Percentiles rank a stretch among this genome's conserved stretches.
These are phyloP conservation scores for Pampusana beccarii DNA, from an alignment of 2,113 vertebrate species.

Conservation along the genomic window DNA sequence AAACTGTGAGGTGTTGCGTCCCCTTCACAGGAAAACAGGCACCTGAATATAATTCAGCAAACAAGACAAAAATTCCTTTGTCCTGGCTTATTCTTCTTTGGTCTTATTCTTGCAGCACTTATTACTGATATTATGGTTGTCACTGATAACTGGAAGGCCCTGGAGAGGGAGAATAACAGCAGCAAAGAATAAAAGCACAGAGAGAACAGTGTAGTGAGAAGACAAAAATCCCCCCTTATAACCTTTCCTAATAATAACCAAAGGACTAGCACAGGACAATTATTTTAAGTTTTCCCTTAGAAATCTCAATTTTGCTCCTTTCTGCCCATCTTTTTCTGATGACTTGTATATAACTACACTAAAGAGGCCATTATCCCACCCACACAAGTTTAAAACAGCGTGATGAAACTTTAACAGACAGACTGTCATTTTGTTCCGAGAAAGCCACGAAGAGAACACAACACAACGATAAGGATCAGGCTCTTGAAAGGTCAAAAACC, in stretches of 20 bases:
- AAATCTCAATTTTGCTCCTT: neutral
- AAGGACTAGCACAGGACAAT: neutral
- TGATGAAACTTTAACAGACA: neutral
- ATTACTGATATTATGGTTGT: neutral
- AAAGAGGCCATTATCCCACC: neutral
- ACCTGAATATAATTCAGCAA: neutral
- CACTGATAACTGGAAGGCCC: neutral
- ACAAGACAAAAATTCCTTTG: neutral
- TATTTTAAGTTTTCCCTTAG: neutral
- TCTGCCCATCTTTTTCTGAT: neutral
- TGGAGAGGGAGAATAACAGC: neutral
- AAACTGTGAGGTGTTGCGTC: neutral
- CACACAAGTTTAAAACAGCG: neutral
- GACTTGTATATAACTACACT: neutral
- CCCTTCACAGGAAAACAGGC: neutral
- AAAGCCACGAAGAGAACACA: neutral
- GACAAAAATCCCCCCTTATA: neutral
- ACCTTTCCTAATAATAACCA: neutral
- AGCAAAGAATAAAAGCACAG: neutral
- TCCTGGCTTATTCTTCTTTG: neutral
- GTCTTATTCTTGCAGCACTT: neutral
- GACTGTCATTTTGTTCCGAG: neutral
- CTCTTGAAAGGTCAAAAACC: neutral
- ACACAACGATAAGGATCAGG: accelerated
- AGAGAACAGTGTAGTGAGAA: accelerated